Percentiles rank a stretch among this genome's conserved stretches.
phyloP scores from a whole-genome alignment of 2,113 vertebrate genomes.

The Tachuris rubrigastra region DNA sequence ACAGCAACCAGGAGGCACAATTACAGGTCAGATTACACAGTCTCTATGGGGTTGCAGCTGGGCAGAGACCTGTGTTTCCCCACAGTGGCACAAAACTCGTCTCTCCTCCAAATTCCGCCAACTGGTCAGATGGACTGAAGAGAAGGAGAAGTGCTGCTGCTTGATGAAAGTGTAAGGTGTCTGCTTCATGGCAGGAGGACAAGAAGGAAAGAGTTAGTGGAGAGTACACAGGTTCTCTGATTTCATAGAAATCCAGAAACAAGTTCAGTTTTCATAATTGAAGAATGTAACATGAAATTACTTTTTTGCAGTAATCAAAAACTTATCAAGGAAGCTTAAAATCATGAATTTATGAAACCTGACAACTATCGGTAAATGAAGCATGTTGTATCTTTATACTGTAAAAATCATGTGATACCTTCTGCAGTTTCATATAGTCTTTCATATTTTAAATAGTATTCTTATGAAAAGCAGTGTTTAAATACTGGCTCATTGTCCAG shows the following conservation, averaged over 20 bases:
- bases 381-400: neutral
- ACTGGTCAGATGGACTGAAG: neutral
- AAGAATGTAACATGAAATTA: neutral
- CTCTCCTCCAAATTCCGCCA: neutral
- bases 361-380: neutral
- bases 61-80: neutral
- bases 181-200: neutral
- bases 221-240: neutral
- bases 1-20: neutral
- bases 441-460: neutral
- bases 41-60: neutral
- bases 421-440: neutral
- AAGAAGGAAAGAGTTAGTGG: neutral
- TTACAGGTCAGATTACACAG: neutral
- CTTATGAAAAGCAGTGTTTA: neutral
- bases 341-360: fast-evolving
- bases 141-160: neutral
- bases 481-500: neutral
- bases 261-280: neutral
- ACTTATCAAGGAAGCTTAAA: neutral
- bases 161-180: neutral
- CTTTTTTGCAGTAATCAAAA: neutral
- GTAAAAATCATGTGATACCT: neutral
- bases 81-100: neutral
- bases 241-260: neutral